Base-by-base conservation (phyloP, 2,113 vertebrate species). In the Chloroceryle aenea region DNA sequence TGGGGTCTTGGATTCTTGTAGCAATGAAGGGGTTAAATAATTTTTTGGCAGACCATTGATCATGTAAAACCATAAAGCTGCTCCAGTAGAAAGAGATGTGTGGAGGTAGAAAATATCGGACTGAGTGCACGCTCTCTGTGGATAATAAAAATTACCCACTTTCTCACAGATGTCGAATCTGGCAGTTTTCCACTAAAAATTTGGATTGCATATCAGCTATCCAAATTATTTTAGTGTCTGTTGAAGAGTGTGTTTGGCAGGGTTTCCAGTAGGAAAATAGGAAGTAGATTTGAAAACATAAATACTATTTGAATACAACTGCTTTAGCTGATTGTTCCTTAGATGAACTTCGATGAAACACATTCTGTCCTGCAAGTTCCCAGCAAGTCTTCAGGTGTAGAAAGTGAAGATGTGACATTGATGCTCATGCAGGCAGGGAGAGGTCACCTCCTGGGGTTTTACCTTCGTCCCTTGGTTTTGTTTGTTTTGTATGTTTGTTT, bases 161-260 rank as follows among this genome's bases (percentile, higher is more conserved):
- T 98, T 98, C 97, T 98, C 98, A 98, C 98, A 98, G 98, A 98
- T 98, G 98, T 98, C 97, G 40, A 97, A 97, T 97, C 98, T 98
- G 98, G 98, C 98, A 97, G 95, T 96, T 97, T 98, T 98, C 98
- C 98, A 98, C 93, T 92, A 96, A 98, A 98, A 98, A 98, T 98
- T 98, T 98, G 98, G 98, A 98, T 97, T 95, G 98, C 96, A 95
- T 98, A 97, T 98, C 98, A 98, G 97, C 97, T 98, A 97, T 98
- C 98, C 97, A 97, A 98, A 98, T 98, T 98, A 98, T 98, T 98
- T 98, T 98, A 97, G 97, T 98, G 98, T 98, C 98, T 98, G 96
- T 96, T 97, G 97, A 98, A 98, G 97, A 98, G 98, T 97, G 97
- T 80, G 80, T 96, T 98, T 98, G 98, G 98, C 98, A 98, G 96